phyloP scores from a whole-genome alignment of 2,888 invertebrate genomes.

The Sepioteuthis lessoniana region DNA sequence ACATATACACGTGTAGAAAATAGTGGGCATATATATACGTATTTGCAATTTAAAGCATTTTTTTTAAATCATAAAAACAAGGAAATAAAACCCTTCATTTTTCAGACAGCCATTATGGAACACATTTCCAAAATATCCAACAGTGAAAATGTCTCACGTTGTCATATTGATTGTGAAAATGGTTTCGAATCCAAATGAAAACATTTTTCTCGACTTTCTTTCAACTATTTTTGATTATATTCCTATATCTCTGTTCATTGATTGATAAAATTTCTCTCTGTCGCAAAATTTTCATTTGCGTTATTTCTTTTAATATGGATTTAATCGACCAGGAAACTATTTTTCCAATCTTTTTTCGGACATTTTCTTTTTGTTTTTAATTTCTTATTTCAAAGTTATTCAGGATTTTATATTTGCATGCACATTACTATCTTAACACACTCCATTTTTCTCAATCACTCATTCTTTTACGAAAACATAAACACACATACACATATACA shows the following conservation, averaged over 20 bases:
- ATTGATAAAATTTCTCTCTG: not conserved
- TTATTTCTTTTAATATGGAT: not conserved
- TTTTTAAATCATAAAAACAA: not conserved
- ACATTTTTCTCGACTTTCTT: not conserved
- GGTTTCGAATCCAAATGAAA: not conserved
- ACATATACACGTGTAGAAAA: not conserved
- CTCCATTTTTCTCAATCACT: no score
- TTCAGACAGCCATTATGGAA: not conserved
- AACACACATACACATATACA: no score
- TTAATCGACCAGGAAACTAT: not conserved
- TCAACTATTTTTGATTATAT: not conserved
- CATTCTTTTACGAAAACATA: no score
- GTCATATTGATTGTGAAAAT: not conserved
- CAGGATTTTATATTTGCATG: not conserved
- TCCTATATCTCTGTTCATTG: not conserved
- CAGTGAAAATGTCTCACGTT: not conserved
- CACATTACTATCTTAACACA: not conserved
- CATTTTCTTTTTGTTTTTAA: not conserved
- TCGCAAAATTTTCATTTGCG: not conserved
- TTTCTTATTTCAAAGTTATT: not conserved
- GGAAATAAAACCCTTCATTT: not conserved
- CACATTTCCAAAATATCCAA: slow-evolving; percentile 16
- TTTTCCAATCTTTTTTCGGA: not conserved
- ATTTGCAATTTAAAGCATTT: not conserved
- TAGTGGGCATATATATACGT: not conserved